A percentile compares a stretch with the other conserved stretches of the same genome.
Conservation (phyloP, 2,113 vertebrate genomes). For the Jaculus jaculus region DNA sequence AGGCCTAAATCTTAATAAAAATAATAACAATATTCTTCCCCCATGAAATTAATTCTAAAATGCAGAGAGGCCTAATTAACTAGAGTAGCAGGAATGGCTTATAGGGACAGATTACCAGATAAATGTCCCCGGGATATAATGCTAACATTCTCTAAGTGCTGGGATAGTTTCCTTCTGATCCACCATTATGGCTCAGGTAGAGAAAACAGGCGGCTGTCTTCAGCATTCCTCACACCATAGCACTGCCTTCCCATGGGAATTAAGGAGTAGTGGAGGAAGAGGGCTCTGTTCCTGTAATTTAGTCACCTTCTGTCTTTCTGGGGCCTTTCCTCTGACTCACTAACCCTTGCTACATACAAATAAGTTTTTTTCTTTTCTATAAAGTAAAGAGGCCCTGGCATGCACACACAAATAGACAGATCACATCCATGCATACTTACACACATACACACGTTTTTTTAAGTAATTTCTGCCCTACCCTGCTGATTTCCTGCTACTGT, state of each 20-base stretch:
- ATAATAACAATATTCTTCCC: not conserved
- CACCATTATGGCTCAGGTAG: too few relatives aligned
- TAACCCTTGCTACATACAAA: too few relatives aligned
- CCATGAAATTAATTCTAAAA: not conserved
- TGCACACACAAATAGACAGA: too few relatives aligned
- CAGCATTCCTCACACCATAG: too few relatives aligned
- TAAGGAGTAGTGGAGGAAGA: not conserved
- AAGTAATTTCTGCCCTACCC: not conserved
- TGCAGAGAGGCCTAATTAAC: not conserved
- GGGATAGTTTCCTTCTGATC: too few relatives aligned
- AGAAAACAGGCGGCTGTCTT: too few relatives aligned
- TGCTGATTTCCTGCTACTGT: not conserved
- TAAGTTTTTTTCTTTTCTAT: too few relatives aligned
- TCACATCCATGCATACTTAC: too few relatives aligned
- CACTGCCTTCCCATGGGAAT: too few relatives aligned
- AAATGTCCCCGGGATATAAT: not conserved
- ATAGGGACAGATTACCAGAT: not conserved
- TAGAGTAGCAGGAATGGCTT: not conserved
- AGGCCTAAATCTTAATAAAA: not conserved
- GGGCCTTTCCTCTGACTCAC: not conserved
- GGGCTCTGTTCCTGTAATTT: not conserved
- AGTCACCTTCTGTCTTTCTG: not conserved
- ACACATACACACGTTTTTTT: too few relatives aligned
- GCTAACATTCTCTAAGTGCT: not conserved
- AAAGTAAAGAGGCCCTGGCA: too few relatives aligned